Evolutionary conservation across 2,113 vertebrate genomes (phyloP), one percentile per base, ranked within the genome.

Genomic region (Chloebia gouldiae): DNA sequence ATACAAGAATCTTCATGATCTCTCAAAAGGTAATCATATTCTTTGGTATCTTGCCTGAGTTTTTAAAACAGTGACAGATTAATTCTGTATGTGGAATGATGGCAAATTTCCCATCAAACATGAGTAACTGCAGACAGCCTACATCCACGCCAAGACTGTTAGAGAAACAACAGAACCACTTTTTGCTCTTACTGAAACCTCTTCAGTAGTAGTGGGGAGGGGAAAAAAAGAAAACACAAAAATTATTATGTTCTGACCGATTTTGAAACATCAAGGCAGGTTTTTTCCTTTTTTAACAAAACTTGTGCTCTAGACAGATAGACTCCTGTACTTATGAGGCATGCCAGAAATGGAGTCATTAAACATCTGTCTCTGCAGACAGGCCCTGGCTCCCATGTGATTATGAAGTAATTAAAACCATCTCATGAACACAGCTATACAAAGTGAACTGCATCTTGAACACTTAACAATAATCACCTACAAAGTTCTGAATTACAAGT

Each of bases 351-450:
- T 8, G 21, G 39, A 94, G 57, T 63, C 77, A 87, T 84, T 84
- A 81, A 76, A 78, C 80, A 91, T 31, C 72, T 94, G 84, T 64
- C 56, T 81, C 70, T 47, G 18, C 4, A 89, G 84, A 87, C 56
- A 84, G 86, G 44, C 33, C 81, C 87, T 87, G 69, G 56, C 68
- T 84, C 47, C 28, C 78, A 56, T 78, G 39, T 70, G 68, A 91
- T 84, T 92, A 89, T 60, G 64, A 63, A 87, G 78, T 91, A 96
- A 95, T 95, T 91, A 94, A 91, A 79, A 30, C 35, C 77, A 75
- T 89, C 71, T 75, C 50, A 92, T 40, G 44, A 91, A 66, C 35
- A 44, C 69, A 51, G 65, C 61, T 71, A 66, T 16, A 92, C 35
- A n/a, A 3, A 42, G 77, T 33, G 27, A 94, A 88, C 39, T 50